Evolutionary conservation across 1,140 invertebrate species (phyloP), one percentile per base, ranked within the genome.

Genomic region (honey bee (Apis mellifera)): DNA sequence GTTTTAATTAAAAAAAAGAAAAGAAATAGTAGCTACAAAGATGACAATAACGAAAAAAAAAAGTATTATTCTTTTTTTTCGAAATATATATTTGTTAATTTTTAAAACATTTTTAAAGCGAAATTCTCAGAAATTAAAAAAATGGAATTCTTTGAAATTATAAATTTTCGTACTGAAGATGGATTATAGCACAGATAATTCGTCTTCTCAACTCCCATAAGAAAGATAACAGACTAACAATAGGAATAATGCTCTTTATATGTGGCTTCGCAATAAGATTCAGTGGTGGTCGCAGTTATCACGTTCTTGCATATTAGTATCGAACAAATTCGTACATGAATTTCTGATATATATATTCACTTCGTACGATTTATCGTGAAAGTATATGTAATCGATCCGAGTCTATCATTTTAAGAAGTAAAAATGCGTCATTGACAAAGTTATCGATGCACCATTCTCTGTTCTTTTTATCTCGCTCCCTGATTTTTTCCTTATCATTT

Each of bases 181-280:
- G 21, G 17, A 50, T 26, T 13, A n/a, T 2, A 42, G 19, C 2
- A 23, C 15, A 15, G 5, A 17, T 52, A 32, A 54, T 23, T 13
- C 5, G 21, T 13, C 52, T 17, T 54, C 32, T 54, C 42, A 7
- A 19, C 23, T 54, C 13, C 12, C 19, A 21, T 26, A 32, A 59
- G 62, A 9, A 64, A 71, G 77, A 78, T 78, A 78, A 78, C 19
- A n/a, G 19, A 26, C 26, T 19, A 60, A 78, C 23, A 78, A 78
- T 78, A 9, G 19, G n/a, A 52, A 32, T 78, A 78, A 71, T 64
- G 26, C 68, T 21, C 57, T 50, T 62, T 62, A 52, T 60, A 62
- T 71, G 42, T 52, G 76, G 17, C 17, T 62, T 32, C 23, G 8
- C 42, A 78, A 62, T 71, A 71, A 71, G 42, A 71, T 9, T 4